phyloP scores from a whole-genome alignment of 2,113 vertebrate genomes.

The Balaenoptera acutorostrata region DNA sequence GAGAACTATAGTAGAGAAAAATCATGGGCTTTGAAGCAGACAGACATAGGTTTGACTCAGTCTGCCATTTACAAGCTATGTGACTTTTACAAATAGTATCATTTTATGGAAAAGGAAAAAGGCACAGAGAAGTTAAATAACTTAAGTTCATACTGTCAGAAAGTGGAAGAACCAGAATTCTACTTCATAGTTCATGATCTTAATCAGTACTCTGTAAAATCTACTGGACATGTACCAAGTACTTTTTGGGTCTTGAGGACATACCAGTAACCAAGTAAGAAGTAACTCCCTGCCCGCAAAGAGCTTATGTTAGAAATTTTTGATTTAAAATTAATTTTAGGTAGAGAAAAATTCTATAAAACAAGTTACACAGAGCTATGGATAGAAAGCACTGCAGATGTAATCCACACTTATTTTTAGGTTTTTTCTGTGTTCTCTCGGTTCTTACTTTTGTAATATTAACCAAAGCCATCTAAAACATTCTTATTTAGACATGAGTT shows the following conservation, averaged over 20 bases:
- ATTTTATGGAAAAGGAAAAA: not conserved
- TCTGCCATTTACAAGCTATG: not conserved
- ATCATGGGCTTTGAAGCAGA: not conserved
- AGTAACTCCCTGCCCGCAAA: not conserved
- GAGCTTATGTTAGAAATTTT: not conserved
- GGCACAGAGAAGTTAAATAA: not conserved
- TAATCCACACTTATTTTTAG: not conserved
- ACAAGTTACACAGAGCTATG: not conserved
- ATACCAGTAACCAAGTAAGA: not conserved
- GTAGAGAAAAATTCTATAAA: not conserved
- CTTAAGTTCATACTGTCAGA: not conserved
- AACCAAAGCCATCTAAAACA: not conserved
- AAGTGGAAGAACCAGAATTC: not conserved
- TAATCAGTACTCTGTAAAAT: not conserved
- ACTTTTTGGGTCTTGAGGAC: not conserved
- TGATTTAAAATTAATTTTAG: not conserved
- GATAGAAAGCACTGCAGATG: not conserved
- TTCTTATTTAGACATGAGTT: not conserved
- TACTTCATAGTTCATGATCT: not conserved
- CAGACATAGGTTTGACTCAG: not conserved
- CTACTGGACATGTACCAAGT: not conserved
- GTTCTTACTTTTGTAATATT: not conserved
- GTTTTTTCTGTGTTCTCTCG: not conserved
- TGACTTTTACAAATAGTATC: not conserved
- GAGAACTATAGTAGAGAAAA: not conserved